Percentiles rank a stretch among this genome's conserved stretches.
Conservation (phyloP, 2,888 invertebrate genomes). For the Lamellibrachia satsuma region DNA sequence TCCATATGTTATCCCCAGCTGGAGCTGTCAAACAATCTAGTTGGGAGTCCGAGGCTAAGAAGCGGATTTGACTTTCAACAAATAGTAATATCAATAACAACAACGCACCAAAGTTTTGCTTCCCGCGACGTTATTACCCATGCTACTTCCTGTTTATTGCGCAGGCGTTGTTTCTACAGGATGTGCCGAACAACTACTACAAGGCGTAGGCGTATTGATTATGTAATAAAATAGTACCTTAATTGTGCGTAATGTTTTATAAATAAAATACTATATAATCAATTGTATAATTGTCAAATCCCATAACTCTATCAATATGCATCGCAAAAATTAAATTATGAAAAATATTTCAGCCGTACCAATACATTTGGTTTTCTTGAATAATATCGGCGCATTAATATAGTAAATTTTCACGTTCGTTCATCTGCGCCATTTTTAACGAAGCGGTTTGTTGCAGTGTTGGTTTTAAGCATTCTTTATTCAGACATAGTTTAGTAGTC, state of each 20-base stretch:
- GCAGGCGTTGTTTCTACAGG: not conserved
- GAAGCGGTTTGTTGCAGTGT: not conserved
- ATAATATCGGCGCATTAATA: not conserved
- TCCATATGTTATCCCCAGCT: too few relatives aligned
- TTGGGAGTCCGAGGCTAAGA: too few relatives aligned
- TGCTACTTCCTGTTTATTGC: constrained; percentile 12
- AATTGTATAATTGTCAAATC: not conserved
- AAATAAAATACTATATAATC: not conserved
- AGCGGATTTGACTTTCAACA: too few relatives aligned
- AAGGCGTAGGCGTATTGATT: not conserved
- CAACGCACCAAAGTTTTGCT: not conserved
- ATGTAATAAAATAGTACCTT: not conserved
- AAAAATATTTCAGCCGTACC: not conserved
- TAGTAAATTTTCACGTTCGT: not conserved
- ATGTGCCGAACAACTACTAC: constrained; percentile 6
- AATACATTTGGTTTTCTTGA: not conserved
- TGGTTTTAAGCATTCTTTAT: constrained; percentile 4
- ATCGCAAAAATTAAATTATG: not conserved
- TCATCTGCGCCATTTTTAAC: constrained; percentile 8
- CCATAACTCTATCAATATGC: not conserved
- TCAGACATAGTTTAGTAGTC: not conserved
- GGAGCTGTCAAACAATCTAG: too few relatives aligned
- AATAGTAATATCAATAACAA: too few relatives aligned
- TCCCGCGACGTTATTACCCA: not conserved
- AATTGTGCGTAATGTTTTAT: not conserved